These are phyloP conservation scores for Redunca redunca DNA, from an alignment of 2,113 vertebrate genomes.

Conservation along the genomic window DNA sequence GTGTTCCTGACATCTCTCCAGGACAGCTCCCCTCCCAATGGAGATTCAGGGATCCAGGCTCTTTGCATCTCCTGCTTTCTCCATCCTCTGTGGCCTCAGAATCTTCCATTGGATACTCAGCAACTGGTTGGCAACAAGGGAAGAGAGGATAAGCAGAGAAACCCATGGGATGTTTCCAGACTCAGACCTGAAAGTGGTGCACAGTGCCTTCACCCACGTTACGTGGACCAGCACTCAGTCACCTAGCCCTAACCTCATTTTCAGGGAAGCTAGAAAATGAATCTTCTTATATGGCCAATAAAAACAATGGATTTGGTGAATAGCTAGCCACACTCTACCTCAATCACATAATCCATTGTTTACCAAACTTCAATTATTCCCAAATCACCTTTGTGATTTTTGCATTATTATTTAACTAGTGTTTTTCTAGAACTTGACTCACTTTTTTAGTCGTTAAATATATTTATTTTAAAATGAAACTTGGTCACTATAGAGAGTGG, in stretches of 20 bases:
- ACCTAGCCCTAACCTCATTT: background rate
- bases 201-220: background rate
- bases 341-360: background rate
- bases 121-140: background rate
- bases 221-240: background rate
- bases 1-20: background rate
- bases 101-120: background rate
- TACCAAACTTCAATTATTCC: background rate
- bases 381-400: background rate
- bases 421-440: background rate
- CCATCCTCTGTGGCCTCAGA: background rate
- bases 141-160: background rate
- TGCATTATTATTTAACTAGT: slow-evolving; percentile 16
- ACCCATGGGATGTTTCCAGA: background rate
- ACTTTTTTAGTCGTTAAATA: background rate
- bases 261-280: background rate
- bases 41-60: background rate
- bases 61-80: background rate
- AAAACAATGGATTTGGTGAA: background rate
- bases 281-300: background rate
- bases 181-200: background rate
- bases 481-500: background rate
- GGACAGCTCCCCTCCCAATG: background rate
- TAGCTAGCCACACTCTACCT: background rate
- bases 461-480: background rate